Base-by-base conservation (phyloP, 2,113 vertebrate genomes). In the Gasterosteus nipponicus region DNA sequence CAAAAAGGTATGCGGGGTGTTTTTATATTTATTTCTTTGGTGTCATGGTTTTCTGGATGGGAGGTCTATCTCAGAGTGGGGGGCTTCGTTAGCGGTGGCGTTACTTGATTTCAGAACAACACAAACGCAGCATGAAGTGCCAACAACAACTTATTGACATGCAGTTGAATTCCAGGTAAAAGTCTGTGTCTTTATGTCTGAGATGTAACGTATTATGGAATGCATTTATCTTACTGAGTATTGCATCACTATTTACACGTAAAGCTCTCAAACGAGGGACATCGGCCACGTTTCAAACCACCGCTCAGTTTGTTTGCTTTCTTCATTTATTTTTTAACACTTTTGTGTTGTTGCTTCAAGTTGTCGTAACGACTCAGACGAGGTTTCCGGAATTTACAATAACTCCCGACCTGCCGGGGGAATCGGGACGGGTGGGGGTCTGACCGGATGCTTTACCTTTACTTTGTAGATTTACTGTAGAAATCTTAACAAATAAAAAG, bases 21-120 rank as follows among this genome's bases (percentile, higher is more conserved):
- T 60, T 77, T 77, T 70, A 63, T 77, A 77, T 79, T 79, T 72
- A 79, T 73, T 79, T 38, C 35, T 38, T 79, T 73, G 75, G 67
- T 70, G 75, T 79, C 54, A 59, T 51, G 33, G 29, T 19, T 56
- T 76, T 60, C n/a, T 31, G 77, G 67, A 73, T 68, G 67, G 54
- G 16, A 57, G 54, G 70, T 68, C 18, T 51, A 38, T 72, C 53
- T 72, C 51, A 71, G 7, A 70, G 66, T 19, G 75, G 18, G 44
- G 56, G 35, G 4, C 1, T 26, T 51, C 5, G 22, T 63, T 54
- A 22, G 56, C 38, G 26, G 47, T 39, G 75, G 35, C 22, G 61
- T 78, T 66, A 66, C 61, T 72, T 78, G 75, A 77, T 77, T 69
- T 77, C 58, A 77, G 57, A 61, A 66, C 73, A 75, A 65, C 72